Base-by-base conservation (phyloP, 1,140 invertebrate species). In the Polyergus mexicanus region DNA sequence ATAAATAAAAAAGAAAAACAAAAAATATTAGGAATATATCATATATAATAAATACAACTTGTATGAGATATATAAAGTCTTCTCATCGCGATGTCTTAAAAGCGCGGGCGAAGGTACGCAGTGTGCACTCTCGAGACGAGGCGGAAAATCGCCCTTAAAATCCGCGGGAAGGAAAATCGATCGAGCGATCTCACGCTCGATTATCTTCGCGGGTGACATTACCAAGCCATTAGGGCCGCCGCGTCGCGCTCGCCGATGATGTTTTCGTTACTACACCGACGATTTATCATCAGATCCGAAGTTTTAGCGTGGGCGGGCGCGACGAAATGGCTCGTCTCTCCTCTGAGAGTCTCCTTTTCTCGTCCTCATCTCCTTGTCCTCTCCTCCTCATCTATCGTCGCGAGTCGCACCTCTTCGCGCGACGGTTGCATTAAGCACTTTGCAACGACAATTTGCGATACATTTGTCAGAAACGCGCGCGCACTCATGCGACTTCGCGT, bases 361-460 rank as follows among this genome's bases (percentile, higher is more conserved):
- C 81, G 19, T 60, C 68, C 72, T 78, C 65, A 78, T 86, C 47
- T 51, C 74, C 84, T 87, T 71, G 56, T 87, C 63, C 85, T 88
- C 89, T 51, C 66, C 75, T 84, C 68, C 54, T 81, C n/a, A n/a
- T n/a, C 62, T 81, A 56, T 74, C 88, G 80, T 75, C 88, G 84
- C 86, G 78, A 74, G 60, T 78, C 63, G 81, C 81, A 58, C 77
- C 75, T 63, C 66, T 58, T 84, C 88, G 88, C 90, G 77, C 89
- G 91, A 90, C 89, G 25, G 41, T 88, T 92, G 91, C 94, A 95
- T 95, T 94, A 94, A 94, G 94, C 93, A 94, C 94, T 95, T 92
- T 89, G 92, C 91, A 91, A 92, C 92, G 93, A 95, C 94, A 94
- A 95, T 95, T 95, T 95, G 89, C 92, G 93, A 95, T 95, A 95